A percentile compares a stretch with the other conserved stretches of the same genome.
These are phyloP conservation scores for Cosmia trapezina DNA, from an alignment of 2,888 invertebrate species.

Conservation along the genomic window DNA sequence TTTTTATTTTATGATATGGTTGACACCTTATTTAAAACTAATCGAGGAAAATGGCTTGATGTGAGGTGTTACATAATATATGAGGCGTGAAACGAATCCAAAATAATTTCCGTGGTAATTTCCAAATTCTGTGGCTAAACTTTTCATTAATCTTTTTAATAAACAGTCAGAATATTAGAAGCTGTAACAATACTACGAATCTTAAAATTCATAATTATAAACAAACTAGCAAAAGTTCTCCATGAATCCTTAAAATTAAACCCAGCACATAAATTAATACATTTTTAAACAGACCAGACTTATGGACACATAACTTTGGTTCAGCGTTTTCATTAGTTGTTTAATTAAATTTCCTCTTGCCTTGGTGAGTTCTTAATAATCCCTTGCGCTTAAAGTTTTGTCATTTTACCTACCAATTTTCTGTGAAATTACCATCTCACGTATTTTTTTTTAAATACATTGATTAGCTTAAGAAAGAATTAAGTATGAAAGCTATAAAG, in stretches of 20 bases:
- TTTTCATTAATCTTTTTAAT: neutral
- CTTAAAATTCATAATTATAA: neutral
- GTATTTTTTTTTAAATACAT: slow-evolving; percentile 8
- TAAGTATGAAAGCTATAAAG: no score
- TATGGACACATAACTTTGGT: slow-evolving; percentile 54
- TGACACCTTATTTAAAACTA: no score
- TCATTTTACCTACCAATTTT: slow-evolving; percentile 34
- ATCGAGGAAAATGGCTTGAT: neutral
- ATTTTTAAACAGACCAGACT: slow-evolving; percentile 43
- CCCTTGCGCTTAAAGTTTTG: slow-evolving; percentile 41
- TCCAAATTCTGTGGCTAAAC: neutral
- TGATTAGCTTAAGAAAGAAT: no score
- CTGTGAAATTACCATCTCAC: slow-evolving; percentile 10
- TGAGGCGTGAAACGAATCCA: neutral
- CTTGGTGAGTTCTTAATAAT: slow-evolving; percentile 52
- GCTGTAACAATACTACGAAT: neutral
- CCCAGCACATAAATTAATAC: slow-evolving; percentile 9
- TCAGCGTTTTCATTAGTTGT: slow-evolving; percentile 59
- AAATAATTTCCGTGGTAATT: neutral
- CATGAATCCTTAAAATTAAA: slow-evolving; percentile 19
- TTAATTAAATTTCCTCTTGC: slow-evolving; percentile 58
- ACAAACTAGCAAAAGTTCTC: no score
- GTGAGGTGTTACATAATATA: neutral
- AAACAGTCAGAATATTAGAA: neutral
- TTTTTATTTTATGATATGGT: neutral